A percentile compares a stretch with the other conserved stretches of the same genome.
Evolutionary conservation across 2,113 vertebrate genomes (phyloP).

Genomic region (Burhinus oedicnemus): DNA sequence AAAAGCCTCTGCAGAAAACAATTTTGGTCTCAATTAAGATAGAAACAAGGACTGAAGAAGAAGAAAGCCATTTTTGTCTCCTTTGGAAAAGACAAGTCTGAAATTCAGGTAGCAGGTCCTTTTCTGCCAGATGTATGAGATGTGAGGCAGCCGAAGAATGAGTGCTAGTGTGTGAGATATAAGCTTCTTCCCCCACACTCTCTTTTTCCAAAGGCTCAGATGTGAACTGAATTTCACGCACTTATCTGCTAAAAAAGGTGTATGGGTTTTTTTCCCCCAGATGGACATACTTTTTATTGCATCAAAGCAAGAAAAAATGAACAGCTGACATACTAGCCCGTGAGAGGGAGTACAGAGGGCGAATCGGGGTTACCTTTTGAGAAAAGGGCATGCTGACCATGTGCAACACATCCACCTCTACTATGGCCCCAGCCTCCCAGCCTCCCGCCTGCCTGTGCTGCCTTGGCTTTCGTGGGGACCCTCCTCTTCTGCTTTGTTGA

Average conservation of each 20-base stretch:
- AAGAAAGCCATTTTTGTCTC: not conserved
- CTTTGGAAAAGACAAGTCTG: not conserved
- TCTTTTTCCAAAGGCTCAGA: not conserved
- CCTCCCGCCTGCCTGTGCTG: not conserved
- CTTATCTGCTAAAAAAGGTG: not conserved
- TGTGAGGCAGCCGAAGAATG: not conserved
- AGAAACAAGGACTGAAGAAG: not conserved
- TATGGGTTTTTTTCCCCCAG: not conserved
- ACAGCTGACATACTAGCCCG: rapidly evolving
- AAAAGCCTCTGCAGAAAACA: not conserved
- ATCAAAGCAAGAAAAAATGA: not conserved
- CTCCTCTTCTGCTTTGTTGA: not conserved
- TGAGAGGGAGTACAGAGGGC: not conserved
- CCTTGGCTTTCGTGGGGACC: rapidly evolving
- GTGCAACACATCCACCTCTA: not conserved
- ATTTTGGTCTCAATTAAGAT: not conserved
- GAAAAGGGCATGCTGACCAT: not conserved
- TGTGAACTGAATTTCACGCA: not conserved
- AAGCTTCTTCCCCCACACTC: not conserved
- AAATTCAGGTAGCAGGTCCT: not conserved
- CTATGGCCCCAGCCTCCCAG: not conserved
- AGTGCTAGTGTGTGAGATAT: not conserved
- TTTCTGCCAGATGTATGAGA: not conserved
- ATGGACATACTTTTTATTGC: not conserved
- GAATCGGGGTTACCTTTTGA: not conserved